Evolutionary conservation across 2,797 vertebrate genomes (phyloP).

Genomic region (Sebastes vulpes): DNA sequence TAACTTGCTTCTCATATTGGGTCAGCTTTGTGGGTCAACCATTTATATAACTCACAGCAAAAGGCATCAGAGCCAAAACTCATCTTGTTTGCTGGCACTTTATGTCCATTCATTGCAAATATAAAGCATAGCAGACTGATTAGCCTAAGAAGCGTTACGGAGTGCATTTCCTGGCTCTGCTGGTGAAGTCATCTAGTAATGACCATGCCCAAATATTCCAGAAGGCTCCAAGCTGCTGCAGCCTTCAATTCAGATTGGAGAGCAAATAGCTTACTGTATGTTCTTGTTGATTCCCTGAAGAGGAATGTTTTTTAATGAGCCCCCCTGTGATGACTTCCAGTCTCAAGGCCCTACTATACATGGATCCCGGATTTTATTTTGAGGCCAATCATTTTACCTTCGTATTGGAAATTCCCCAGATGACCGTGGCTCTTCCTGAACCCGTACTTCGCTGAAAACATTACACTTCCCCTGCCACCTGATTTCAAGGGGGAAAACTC

Average conservation of each 20-base stretch:
- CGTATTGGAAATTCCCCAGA: constrained; percentile 72
- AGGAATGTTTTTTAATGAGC: constrained; percentile 75
- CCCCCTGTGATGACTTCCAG: constrained; percentile 70
- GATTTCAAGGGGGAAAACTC: constrained; percentile 48
- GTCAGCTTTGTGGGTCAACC: constrained; percentile 48
- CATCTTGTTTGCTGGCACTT: constrained; percentile 45
- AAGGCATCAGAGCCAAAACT: constrained; percentile 41
- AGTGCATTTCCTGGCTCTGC: constrained; percentile 25
- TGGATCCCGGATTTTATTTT: constrained; percentile 49
- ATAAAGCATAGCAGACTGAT: constrained; percentile 54
- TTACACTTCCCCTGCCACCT: constrained; percentile 50
- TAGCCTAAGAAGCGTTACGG: constrained; percentile 34
- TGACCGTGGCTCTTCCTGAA: constrained; percentile 55
- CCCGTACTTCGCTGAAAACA: constrained; percentile 55
- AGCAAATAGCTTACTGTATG: constrained; percentile 24
- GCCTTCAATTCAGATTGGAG: constrained; percentile 28
- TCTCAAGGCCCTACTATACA: constrained; percentile 44
- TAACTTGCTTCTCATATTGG: constrained; percentile 24
- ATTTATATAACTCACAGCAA: constrained; percentile 38
- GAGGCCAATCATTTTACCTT: constrained; percentile 72
- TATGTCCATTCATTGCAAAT: constrained; percentile 39
- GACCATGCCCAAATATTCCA: constrained; percentile 28
- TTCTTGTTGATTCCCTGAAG: constrained; percentile 71
- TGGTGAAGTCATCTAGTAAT: constrained; percentile 35
- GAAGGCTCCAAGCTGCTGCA: constrained; percentile 13